phyloP scores from a whole-genome alignment of 1,140 invertebrate species.

The Heliconius hermathena region DNA sequence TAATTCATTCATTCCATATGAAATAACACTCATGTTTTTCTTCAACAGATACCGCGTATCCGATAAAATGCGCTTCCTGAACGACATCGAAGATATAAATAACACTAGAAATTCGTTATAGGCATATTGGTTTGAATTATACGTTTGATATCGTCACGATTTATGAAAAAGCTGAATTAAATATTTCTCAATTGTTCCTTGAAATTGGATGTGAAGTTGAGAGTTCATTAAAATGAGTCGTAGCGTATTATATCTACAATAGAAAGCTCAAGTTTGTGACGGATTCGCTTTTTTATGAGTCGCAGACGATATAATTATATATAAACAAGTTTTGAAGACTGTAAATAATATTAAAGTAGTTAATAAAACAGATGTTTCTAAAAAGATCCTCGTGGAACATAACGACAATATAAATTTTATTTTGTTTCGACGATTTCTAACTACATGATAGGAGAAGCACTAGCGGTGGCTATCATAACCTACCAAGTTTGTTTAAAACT shows the following conservation, averaged over 20 bases:
- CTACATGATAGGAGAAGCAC: slow-evolving; percentile 4
- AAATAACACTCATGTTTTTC: slow-evolving; percentile 44
- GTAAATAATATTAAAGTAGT: slow-evolving; percentile 69
- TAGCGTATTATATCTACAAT: not conserved
- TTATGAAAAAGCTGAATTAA: not conserved
- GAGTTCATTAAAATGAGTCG: not conserved
- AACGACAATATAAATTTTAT: slow-evolving; percentile 68
- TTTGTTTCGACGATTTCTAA: slow-evolving; percentile 44
- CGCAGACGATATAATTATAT: not conserved
- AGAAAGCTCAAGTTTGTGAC: too few relatives aligned
- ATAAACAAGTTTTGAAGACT: slow-evolving; percentile 56
- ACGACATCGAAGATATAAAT: slow-evolving; percentile 65
- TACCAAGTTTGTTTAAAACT: slow-evolving; percentile 11
- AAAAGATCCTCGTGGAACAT: slow-evolving; percentile 73
- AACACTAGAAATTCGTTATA: slow-evolving; percentile 65
- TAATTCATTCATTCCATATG: slow-evolving; percentile 43
- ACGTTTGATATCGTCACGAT: not conserved
- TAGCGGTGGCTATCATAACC: not conserved
- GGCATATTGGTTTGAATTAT: slow-evolving; percentile 44
- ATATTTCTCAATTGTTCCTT: not conserved
- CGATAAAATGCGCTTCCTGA: slow-evolving; percentile 57
- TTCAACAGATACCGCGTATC: slow-evolving; percentile 57
- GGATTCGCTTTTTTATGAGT: not conserved
- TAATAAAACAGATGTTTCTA: slow-evolving; percentile 52
- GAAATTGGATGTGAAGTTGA: not conserved